Evolutionary conservation across 1,140 invertebrate species (phyloP).

Genomic region (Bombus pyrosoma): DNA sequence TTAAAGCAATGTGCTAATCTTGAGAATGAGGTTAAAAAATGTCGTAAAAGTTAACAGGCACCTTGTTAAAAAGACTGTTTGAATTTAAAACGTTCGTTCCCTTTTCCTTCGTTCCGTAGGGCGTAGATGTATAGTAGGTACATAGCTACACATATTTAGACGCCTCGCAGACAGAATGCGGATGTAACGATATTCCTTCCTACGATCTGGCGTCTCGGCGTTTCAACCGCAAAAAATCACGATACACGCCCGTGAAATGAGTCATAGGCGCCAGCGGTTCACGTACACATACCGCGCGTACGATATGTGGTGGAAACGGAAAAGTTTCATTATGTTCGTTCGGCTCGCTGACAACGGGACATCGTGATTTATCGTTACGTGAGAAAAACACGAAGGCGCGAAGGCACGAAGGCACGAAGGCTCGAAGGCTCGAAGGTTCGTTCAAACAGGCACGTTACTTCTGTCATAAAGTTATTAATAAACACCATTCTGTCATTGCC

Average conservation of each 20-base stretch:
- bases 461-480: slow-evolving; percentile 72
- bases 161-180: slow-evolving; percentile 27
- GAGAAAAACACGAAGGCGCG: slow-evolving; percentile 43
- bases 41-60: not conserved
- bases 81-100: not conserved
- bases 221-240: slow-evolving; percentile 36
- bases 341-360: not conserved
- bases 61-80: not conserved
- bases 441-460: slow-evolving; percentile 42
- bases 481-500: slow-evolving; percentile 65
- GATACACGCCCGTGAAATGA: slow-evolving; percentile 44
- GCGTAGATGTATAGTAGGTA: too few species aligned
- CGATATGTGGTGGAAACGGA: slow-evolving; percentile 23
- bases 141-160: not conserved
- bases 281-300: not conserved
- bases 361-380: slow-evolving; percentile 58
- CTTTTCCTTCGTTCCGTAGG: not conserved
- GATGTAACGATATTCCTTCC: slow-evolving; percentile 22
- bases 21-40: too few species aligned
- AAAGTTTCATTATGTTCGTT: slow-evolving; percentile 44
- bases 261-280: slow-evolving; percentile 34
- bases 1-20: too few species aligned
- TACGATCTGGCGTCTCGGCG: not conserved
- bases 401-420: slow-evolving; percentile 30
- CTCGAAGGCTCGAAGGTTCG: slow-evolving; percentile 38